A percentile compares a stretch with the other conserved stretches of the same genome.
These are phyloP conservation scores for Solenopsis fugax DNA, from an alignment of 1,140 invertebrate species.

Conservation along the genomic window DNA sequence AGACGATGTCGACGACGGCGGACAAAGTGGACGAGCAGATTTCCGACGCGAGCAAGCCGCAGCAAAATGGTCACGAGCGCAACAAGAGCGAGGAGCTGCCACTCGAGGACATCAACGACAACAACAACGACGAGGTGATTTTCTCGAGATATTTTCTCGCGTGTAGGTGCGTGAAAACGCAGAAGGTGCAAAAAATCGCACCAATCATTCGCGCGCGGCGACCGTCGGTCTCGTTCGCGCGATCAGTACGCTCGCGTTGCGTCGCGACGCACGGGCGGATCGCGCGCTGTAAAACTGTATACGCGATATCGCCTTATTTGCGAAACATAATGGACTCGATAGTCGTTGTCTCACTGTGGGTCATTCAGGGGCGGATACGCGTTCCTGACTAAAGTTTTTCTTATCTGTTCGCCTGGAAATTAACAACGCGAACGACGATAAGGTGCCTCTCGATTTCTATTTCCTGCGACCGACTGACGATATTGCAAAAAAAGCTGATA, in stretches of 20 bases:
- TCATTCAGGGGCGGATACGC: conserved; percentile 49
- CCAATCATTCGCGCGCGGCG: conserved; percentile 4
- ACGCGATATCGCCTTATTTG: conserved; percentile 56
- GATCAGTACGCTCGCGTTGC: conserved; percentile 38
- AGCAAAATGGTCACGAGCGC: conserved; percentile 77
- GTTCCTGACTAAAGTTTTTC: conserved; percentile 9
- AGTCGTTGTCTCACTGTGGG: conserved; percentile 54
- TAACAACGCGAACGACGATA: conserved; percentile 17
- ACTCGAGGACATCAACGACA: conserved; percentile 77
- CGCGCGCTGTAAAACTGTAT: conserved; percentile 26
- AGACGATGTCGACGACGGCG: conserved; percentile 82
- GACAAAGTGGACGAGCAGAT: conserved; percentile 75
- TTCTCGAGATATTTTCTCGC: conserved; percentile 43
- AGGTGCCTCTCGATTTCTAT: background rate
- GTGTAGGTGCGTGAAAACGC: conserved; percentile 28
- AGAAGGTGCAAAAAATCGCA: conserved; percentile 29
- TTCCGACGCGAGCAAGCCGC: conserved; percentile 62
- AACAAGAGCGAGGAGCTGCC: conserved; percentile 80
- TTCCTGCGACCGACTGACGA: background rate
- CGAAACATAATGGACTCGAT: conserved; percentile 60
- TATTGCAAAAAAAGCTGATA: background rate
- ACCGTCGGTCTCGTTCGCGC: background rate
- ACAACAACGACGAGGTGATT: conserved; percentile 80
- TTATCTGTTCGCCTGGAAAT: conserved; percentile 40
- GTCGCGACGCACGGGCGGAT: background rate